These are phyloP conservation scores for Dysidea cf. avara DNA, from an alignment of 37 sponge, comb jelly and placozoan genomes.

Conservation along the genomic window DNA sequence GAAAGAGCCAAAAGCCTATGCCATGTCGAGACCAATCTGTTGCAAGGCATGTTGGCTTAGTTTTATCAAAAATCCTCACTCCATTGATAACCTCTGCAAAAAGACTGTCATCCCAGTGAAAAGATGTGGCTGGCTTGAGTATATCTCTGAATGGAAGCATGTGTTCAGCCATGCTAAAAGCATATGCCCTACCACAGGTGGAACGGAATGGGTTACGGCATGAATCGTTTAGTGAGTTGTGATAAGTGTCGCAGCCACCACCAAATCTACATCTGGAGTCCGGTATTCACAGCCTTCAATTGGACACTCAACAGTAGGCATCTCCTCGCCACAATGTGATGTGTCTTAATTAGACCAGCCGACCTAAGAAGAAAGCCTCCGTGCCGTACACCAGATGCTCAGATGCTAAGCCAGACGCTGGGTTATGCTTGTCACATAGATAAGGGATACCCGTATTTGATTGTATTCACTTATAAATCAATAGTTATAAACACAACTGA, in stretches of 20 bases:
- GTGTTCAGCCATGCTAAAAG: slow-evolving; percentile 39
- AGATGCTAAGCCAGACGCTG: too few species aligned
- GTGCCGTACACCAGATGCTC: too few species aligned
- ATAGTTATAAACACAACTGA: too few species aligned
- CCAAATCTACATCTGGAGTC: slow-evolving; percentile 21
- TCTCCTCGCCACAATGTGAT: slow-evolving; percentile 20
- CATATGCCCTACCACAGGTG: too few species aligned
- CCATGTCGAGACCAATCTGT: slow-evolving; percentile 22
- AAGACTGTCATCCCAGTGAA: slow-evolving; percentile 44
- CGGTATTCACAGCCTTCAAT: slow-evolving; percentile 30
- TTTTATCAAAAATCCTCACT: slow-evolving; percentile 27
- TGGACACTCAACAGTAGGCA: slow-evolving; percentile 46
- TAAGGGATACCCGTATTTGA: too few species aligned
- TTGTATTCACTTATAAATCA: too few species aligned
- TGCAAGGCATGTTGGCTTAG: too few species aligned
- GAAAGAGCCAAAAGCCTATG: too few species aligned
- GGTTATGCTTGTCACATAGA: too few species aligned
- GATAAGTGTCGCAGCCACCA: slow-evolving; percentile 43
- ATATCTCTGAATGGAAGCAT: slow-evolving; percentile 55
- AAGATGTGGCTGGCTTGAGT: slow-evolving; percentile 44
- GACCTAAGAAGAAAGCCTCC: too few species aligned
- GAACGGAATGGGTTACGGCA: too few species aligned
- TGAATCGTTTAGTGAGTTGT: slow-evolving; percentile 30
- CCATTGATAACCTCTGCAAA: too few species aligned
- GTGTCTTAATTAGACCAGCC: slow-evolving; percentile 34